Evolutionary conservation across 2,113 vertebrate genomes (phyloP).

Genomic region (Gambusia affinis): DNA sequence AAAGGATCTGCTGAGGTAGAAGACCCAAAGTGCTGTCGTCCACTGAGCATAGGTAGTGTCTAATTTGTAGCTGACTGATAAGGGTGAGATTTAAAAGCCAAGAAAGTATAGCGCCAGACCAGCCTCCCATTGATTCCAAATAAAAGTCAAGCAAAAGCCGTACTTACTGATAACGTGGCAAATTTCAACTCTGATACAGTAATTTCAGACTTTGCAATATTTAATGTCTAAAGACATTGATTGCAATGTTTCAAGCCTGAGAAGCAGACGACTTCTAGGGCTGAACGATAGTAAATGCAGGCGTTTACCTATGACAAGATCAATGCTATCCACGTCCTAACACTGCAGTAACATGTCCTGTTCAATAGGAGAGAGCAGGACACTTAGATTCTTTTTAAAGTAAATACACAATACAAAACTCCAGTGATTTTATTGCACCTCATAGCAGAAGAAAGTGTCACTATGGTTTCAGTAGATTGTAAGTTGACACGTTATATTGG

Average conservation of each 20-base stretch:
- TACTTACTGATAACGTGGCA: constrained; percentile 10
- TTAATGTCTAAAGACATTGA: constrained; percentile 12
- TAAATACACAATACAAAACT: constrained; percentile 10
- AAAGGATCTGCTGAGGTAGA: background rate
- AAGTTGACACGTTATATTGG: constrained; percentile 61
- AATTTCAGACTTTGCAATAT: constrained; percentile 11
- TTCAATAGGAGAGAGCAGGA: constrained; percentile 3
- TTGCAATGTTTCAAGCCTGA: constrained; percentile 1
- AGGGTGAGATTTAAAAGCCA: constrained; percentile 17
- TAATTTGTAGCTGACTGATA: constrained; percentile 1
- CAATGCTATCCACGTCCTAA: constrained; percentile 4
- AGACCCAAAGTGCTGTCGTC: background rate
- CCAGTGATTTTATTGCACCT: constrained; percentile 32
- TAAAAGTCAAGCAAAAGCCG: constrained; percentile 14
- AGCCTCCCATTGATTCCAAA: background rate
- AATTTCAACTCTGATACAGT: constrained; percentile 25
- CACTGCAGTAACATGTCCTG: constrained; percentile 7
- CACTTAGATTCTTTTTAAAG: constrained; percentile 7
- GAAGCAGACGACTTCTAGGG: background rate
- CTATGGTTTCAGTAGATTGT: constrained; percentile 45
- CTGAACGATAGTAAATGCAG: background rate
- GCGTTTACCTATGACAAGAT: background rate
- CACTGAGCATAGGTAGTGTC: background rate
- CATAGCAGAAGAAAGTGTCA: constrained; percentile 37
- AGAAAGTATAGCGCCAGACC: constrained; percentile 6